Evolutionary conservation across 2,113 vertebrate species (phyloP), one percentile per base, ranked within the genome.

Genomic region (Eretmodus cyanostictus): DNA sequence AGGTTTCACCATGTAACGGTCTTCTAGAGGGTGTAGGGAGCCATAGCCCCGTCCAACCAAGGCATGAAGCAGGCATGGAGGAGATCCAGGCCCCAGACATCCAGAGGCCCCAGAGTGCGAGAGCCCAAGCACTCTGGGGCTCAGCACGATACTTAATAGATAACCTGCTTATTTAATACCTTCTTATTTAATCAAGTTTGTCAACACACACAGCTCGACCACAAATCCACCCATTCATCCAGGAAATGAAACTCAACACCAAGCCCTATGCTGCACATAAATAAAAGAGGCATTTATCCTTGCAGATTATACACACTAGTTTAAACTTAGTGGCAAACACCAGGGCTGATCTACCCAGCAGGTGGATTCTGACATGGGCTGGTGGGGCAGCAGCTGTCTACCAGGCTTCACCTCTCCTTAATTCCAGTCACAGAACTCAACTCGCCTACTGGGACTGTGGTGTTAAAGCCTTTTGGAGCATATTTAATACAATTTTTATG

Each of bases 1-100:
- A 27, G 22, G 53, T 55, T 55, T 55, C 49, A 2, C 49, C 9
- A 51, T 2, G 49, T n/a, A n/a, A n/a, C 0, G 0, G 2, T 53
- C 49, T n/a, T 3, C 49, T 53, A 53, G 49, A 53, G 5, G 49
- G 3, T 53, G 49, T 53, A 53, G 19, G 1, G 19, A 53, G 49
- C 49, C 49, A n/a, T n/a, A 6, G 49, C 49, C 49, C 19, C 1
- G 1, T n/a, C 49, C 49, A n/a, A n/a, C 49, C 9, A n/a, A 19
- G 9, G 19, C 49, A n/a, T 51, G 49, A 51, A 51, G 19, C 49
- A n/a, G 49, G 9, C 49, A 51, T n/a, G 19, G 19, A 51, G 49
- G 19, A 51, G 9, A 51, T 51, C 49, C 49, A 51, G 49, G 3
- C 19, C 19, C 49, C 49, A 51, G 49, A 51, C 17, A 51, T n/a